Percentiles rank a stretch among this genome's conserved stretches.
phyloP scores from a whole-genome alignment of 2,888 invertebrate genomes.

The Scaptomyza cyrtandrae region DNA sequence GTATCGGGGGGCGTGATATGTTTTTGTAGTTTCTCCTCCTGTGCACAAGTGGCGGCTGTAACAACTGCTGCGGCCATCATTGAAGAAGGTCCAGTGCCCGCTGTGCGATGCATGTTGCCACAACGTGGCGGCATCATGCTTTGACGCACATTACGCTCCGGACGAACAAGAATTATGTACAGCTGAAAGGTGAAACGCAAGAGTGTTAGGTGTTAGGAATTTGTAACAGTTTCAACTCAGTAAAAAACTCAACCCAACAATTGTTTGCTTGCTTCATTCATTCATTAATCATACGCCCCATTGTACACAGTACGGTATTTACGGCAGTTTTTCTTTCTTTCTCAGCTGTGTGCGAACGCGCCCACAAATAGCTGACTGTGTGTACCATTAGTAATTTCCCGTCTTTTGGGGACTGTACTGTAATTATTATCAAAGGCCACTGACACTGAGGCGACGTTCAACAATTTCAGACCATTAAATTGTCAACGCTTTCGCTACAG shows the following conservation, averaged over 20 bases:
- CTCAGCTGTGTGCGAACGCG: constrained; percentile 15
- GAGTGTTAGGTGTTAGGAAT: background rate
- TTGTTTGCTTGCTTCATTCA: background rate
- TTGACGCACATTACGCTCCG: constrained; percentile 95
- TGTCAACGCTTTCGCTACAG: constrained; percentile 38
- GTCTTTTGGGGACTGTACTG: constrained; percentile 20
- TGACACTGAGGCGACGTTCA: constrained; percentile 38
- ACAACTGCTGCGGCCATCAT: constrained; percentile 89
- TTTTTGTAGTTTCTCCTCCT: constrained; percentile 88
- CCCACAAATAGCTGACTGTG: constrained; percentile 6
- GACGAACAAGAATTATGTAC: constrained; percentile 94
- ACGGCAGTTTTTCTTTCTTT: constrained; percentile 13
- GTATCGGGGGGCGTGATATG: constrained; percentile 86
- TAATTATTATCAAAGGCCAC: constrained; percentile 60
- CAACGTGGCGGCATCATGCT: constrained; percentile 92
- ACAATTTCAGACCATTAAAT: constrained; percentile 42
- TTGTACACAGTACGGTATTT: constrained; percentile 11
- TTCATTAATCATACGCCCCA: constrained; percentile 66
- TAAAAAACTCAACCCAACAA: background rate
- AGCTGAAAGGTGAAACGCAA: constrained; percentile 86
- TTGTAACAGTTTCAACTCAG: background rate
- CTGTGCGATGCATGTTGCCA: constrained; percentile 87
- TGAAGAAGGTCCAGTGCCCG: constrained; percentile 87
- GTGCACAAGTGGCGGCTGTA: constrained; percentile 88
- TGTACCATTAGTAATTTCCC: constrained; percentile 57